phyloP scores from a whole-genome alignment of 2,888 invertebrate species.

The Syritta pipiens region DNA sequence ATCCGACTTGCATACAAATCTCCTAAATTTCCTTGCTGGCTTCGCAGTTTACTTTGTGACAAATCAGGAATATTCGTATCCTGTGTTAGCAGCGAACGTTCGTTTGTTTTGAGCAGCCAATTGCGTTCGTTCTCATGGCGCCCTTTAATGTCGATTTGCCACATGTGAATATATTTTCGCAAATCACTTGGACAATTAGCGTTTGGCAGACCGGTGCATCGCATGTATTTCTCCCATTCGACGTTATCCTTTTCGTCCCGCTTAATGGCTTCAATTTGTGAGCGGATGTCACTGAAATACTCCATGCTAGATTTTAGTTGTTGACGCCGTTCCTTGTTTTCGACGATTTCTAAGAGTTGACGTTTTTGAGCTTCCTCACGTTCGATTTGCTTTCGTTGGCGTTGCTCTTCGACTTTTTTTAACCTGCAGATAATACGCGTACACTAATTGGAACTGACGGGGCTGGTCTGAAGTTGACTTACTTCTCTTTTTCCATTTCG shows the following conservation, averaged over 20 bases:
- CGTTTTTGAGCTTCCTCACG: conserved; percentile 78
- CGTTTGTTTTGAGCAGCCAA: conserved; percentile 78
- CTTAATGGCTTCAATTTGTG: conserved; percentile 75
- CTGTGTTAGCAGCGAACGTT: conserved; percentile 78
- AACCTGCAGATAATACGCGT: conserved; percentile 70
- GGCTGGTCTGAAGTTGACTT: conserved; percentile 31
- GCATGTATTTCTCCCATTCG: conserved; percentile 79
- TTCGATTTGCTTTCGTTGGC: conserved; percentile 77
- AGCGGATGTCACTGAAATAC: conserved; percentile 75
- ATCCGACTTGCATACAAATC: conserved; percentile 77
- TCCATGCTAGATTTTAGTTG: conserved; percentile 77
- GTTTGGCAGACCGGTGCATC: conserved; percentile 78
- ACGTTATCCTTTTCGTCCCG: conserved; percentile 73
- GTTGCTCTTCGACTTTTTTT: conserved; percentile 78
- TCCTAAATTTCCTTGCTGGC: conserved; percentile 77
- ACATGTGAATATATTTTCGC: conserved; percentile 78
- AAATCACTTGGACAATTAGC: conserved; percentile 78
- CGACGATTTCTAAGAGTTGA: conserved; percentile 77
- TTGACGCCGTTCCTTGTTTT: conserved; percentile 76
- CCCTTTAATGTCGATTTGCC: conserved; percentile 74
- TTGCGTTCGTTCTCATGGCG: conserved; percentile 75
- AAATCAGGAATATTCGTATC: conserved; percentile 75
- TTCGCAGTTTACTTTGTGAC: conserved; percentile 74
- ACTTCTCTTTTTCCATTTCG: conserved; percentile 79
- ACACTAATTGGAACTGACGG: not conserved